phyloP scores from a whole-genome alignment of 2,888 invertebrate genomes.

The Oscheius onirici region DNA sequence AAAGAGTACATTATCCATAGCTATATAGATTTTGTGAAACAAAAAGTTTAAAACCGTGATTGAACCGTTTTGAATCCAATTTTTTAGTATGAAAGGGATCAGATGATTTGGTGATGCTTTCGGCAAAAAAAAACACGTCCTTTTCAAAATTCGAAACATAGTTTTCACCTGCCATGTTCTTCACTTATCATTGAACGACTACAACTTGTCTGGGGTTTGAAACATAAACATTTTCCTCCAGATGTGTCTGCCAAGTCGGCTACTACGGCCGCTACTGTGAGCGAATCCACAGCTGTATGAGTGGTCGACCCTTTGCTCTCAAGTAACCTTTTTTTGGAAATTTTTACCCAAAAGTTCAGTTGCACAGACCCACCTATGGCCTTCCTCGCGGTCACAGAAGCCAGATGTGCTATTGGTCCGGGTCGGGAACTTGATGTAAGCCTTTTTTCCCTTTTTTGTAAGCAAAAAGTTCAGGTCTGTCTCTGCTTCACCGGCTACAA shows the following conservation, averaged over 20 bases:
- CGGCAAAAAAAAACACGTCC: too few species aligned
- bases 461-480: not conserved
- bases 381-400: not conserved
- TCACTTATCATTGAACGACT: too few species aligned
- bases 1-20: too few species aligned
- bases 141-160: too few species aligned
- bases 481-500: constrained; percentile 13
- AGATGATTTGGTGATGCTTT: too few species aligned
- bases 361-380: constrained; percentile 7
- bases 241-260: constrained; percentile 8
- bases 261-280: constrained; percentile 16
- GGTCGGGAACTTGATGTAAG: constrained; percentile 3
- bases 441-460: not conserved
- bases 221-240: not conserved
- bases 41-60: too few species aligned
- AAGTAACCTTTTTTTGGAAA: not conserved
- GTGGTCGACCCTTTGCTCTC: constrained; percentile 7
- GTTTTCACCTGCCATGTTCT: too few species aligned
- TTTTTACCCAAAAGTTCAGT: not conserved
- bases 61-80: too few species aligned
- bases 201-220: too few species aligned
- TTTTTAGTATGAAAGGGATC: too few species aligned
- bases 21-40: too few species aligned
- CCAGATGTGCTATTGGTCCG: not conserved
- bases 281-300: not conserved